Conservation (phyloP, 2,113 vertebrate genomes). For the Pelecanoides urinatrix region DNA sequence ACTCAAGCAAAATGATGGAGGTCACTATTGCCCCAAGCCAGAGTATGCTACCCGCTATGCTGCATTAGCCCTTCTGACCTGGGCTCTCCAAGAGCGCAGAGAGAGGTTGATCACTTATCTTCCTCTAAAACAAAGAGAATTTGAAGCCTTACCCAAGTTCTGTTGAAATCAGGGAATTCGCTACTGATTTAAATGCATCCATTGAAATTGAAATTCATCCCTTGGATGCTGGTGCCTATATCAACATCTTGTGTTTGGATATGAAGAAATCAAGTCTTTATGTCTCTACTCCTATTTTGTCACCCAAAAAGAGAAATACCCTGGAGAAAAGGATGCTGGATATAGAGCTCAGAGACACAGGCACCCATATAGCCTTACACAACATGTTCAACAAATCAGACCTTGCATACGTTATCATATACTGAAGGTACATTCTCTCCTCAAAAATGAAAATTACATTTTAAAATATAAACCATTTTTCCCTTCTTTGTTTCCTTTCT, state of each 20-base stretch:
- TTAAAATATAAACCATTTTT: background rate
- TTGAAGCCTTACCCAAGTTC: background rate
- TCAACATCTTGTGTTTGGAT: background rate
- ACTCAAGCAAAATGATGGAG: background rate
- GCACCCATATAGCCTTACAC: background rate
- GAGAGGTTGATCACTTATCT: background rate
- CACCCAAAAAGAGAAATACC: background rate
- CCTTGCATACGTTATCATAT: no score
- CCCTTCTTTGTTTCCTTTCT: background rate
- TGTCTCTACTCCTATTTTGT: background rate
- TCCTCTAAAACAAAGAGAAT: background rate
- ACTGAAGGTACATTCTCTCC: background rate
- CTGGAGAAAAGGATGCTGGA: background rate
- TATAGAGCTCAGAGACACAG: background rate
- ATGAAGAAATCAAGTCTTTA: background rate
- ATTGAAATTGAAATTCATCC: accelerated
- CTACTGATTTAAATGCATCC: background rate
- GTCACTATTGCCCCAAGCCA: background rate
- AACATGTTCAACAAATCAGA: background rate
- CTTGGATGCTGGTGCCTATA: background rate
- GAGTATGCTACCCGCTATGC: accelerated
- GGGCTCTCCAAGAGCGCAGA: background rate
- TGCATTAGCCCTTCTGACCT: background rate
- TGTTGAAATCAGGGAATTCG: background rate
- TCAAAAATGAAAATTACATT: background rate